A percentile compares a stretch with the other conserved stretches of the same genome.
phyloP scores from a whole-genome alignment of 1,140 invertebrate genomes.

The Pentalonia nigronervosa region DNA sequence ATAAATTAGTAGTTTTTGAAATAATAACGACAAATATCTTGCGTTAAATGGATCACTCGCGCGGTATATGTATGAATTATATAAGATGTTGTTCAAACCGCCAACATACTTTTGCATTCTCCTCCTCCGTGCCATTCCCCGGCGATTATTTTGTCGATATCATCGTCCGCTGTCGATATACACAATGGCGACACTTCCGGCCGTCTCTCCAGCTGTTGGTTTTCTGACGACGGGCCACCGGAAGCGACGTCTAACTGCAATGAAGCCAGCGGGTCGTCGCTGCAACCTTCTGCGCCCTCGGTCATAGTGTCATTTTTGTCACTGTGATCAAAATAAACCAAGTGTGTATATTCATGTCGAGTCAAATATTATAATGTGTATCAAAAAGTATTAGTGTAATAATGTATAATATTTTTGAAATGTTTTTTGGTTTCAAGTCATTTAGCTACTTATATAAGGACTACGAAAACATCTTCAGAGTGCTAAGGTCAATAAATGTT shows the following conservation, averaged over 20 bases:
- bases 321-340: neutral
- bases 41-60: neutral
- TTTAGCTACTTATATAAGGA: neutral
- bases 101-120: conserved; percentile 43
- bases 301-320: conserved; percentile 55
- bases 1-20: too few species aligned
- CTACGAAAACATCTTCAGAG: neutral
- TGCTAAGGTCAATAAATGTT: neutral
- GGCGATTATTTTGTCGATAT: conserved; percentile 46
- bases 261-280: conserved; percentile 42
- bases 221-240: neutral
- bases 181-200: conserved; percentile 44
- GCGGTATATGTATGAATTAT: neutral
- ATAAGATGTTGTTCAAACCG: neutral
- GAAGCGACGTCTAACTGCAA: conserved; percentile 46
- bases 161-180: conserved; percentile 28
- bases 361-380: neutral
- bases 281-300: conserved; percentile 48
- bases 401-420: neutral
- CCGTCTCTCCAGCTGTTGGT: conserved; percentile 1
- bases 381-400: too few species aligned
- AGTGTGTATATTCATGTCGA: neutral
- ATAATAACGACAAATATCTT: neutral
- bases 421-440: neutral
- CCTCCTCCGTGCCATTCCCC: conserved; percentile 44